Evolutionary conservation across 2,888 invertebrate genomes (phyloP), one percentile per base, ranked within the genome.

Genomic region (Epistrophe eligans): DNA sequence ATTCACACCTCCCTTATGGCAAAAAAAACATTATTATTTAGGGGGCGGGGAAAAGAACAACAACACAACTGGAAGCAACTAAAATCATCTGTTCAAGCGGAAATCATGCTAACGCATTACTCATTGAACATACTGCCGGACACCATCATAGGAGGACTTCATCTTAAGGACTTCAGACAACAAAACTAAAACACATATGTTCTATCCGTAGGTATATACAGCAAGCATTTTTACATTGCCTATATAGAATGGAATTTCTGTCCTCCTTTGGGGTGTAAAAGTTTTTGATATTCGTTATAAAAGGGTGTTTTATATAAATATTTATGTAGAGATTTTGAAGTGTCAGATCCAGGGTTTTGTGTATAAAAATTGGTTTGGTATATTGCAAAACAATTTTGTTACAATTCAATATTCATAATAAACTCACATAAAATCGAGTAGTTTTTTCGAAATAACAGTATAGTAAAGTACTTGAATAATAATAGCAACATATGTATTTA

Each of bases 91-190:
- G 77, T 50, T 84, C 80, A 60, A 84, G 72, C 71, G 80, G 80
- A 84, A 84, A 80, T 84, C 77, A 84, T 77, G 66, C 66, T 77
- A 52, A 84, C 84, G 72, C 84, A 84, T 84, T 80, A 84, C 72
- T 77, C 77, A 77, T 77, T 72, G 66, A 35, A 77, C 76, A 67
- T 66, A 67, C 60, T 77, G 72, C 80, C 67, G 60, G 84, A 77
- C 80, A 84, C 72, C 80, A 80, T 77, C 80, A 77, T 64, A 1
- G 9, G 32, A 32, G 72, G 71, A 84, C 72, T 43, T 80, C 77
- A 67, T 80, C 60, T 80, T 80, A 70, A 70, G 28, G 70, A 70
- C 70, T 55, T 52, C 28, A 67, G 58, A 67, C 58, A 52, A 84
- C 84, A 72, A 62, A 71, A 66, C 71, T 57, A 62, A 55, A 55